Conservation (phyloP, 2,888 invertebrate genomes). For the Apamea crenata region DNA sequence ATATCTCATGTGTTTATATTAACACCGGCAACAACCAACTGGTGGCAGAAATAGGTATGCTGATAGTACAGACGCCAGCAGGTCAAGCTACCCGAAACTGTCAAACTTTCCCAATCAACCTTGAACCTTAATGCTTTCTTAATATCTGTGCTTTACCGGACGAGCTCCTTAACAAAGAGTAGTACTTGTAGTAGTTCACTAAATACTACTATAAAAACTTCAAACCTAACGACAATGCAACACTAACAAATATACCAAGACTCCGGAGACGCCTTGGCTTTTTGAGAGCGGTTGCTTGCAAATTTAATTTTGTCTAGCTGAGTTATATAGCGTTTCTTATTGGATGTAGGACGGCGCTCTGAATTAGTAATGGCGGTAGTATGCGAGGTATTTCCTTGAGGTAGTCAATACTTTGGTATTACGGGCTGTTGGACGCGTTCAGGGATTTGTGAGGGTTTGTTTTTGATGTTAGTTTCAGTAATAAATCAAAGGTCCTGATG, state of each 20-base stretch:
- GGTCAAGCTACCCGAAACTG: no score
- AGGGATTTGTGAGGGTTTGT: constrained; percentile 35
- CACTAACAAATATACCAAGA: constrained; percentile 10
- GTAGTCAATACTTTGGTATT: constrained; percentile 52
- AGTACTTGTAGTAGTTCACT: no score
- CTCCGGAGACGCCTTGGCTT: constrained; percentile 46
- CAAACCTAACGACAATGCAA: constrained; percentile 6
- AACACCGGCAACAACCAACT: no score
- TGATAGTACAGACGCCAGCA: no score
- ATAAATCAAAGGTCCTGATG: constrained; percentile 21
- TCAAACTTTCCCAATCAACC: no score
- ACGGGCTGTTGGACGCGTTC: constrained; percentile 13
- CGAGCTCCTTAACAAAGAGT: no score
- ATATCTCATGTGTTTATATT: no score
- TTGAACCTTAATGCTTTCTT: no score
- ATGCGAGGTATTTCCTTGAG: constrained; percentile 51
- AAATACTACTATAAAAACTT: background rate
- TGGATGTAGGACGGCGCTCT: constrained; percentile 58
- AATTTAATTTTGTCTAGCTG: constrained; percentile 70
- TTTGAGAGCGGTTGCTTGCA: constrained; percentile 65
- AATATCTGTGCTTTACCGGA: background rate
- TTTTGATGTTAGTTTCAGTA: constrained; percentile 31
- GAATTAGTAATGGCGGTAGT: constrained; percentile 63
- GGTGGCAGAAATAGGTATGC: background rate
- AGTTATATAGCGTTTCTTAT: constrained; percentile 70